Conservation (phyloP, 2,113 vertebrate species). For the Cheilinus undulatus region DNA sequence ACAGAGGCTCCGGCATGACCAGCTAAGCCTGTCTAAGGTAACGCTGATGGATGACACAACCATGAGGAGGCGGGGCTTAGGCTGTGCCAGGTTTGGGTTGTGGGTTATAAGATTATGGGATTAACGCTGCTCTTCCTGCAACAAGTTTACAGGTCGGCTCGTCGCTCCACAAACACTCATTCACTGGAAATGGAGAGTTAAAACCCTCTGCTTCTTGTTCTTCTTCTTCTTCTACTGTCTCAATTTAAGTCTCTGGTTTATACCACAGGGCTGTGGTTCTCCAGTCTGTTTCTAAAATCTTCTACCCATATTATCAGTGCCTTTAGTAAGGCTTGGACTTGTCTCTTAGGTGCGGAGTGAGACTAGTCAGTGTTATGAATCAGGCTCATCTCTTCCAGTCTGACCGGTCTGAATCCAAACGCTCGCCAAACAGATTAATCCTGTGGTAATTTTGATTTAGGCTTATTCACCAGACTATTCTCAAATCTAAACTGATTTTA, state of each 20-base stretch:
- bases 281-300: background rate
- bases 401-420: too few relatives aligned
- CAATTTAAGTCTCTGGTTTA: background rate
- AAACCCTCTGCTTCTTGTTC: background rate
- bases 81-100: background rate
- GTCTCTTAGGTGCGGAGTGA: too few relatives aligned
- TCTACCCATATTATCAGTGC: background rate
- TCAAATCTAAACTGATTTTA: too few relatives aligned
- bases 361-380: background rate
- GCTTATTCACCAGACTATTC: too few relatives aligned
- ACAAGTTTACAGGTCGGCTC: conserved; percentile 21
- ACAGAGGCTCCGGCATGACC: conserved; percentile 68
- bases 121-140: conserved; percentile 35
- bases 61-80: background rate
- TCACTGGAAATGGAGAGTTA: background rate
- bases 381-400: too few relatives aligned
- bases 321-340: background rate
- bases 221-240: background rate
- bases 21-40: conserved; percentile 65
- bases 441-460: too few relatives aligned
- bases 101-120: conserved; percentile 46
- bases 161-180: conserved; percentile 5
- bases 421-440: too few relatives aligned
- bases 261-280: background rate
- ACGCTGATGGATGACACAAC: background rate